Conservation (phyloP, 2,888 invertebrate species). For the Phortica okadai region DNA sequence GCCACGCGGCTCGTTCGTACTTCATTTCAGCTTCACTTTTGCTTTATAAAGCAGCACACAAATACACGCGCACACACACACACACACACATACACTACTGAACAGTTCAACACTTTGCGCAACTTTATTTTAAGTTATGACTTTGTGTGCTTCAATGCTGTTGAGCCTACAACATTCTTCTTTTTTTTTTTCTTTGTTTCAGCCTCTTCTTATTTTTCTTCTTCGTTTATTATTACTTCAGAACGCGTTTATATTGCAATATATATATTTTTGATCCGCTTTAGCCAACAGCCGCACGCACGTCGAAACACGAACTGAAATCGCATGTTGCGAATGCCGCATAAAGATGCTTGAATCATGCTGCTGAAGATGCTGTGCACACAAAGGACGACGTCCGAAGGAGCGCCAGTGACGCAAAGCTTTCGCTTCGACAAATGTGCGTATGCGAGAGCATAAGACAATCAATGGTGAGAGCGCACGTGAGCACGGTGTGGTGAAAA, state of each 20-base stretch:
- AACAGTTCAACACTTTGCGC: not conserved
- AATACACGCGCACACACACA: not conserved
- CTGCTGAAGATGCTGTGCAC: constrained; percentile 33
- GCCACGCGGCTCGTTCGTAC: constrained; percentile 1
- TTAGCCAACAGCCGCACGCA: constrained; percentile 64
- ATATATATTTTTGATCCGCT: constrained; percentile 35
- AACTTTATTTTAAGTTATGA: not conserved
- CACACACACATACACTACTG: not conserved
- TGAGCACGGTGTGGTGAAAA: not conserved
- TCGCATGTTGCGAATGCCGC: constrained; percentile 49
- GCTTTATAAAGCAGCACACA: not conserved
- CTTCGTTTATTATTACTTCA: not conserved
- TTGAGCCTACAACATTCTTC: not conserved
- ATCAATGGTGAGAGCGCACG: not conserved
- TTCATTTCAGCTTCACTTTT: constrained; percentile 3
- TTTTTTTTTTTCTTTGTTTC: not conserved
- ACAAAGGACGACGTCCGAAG: not conserved
- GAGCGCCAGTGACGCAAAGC: constrained; percentile 30
- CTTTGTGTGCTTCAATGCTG: not conserved
- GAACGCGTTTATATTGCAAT: constrained; percentile 32
- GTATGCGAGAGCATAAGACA: not conserved
- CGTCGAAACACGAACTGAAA: constrained; percentile 66
- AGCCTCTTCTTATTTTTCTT: constrained; percentile 4
- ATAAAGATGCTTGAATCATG: constrained; percentile 52
- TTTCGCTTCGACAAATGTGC: constrained; percentile 20